A percentile compares a stretch with the other conserved stretches of the same genome.
These are phyloP conservation scores for Parnassius smintheus DNA, from an alignment of 2,888 invertebrate genomes.

Conservation along the genomic window DNA sequence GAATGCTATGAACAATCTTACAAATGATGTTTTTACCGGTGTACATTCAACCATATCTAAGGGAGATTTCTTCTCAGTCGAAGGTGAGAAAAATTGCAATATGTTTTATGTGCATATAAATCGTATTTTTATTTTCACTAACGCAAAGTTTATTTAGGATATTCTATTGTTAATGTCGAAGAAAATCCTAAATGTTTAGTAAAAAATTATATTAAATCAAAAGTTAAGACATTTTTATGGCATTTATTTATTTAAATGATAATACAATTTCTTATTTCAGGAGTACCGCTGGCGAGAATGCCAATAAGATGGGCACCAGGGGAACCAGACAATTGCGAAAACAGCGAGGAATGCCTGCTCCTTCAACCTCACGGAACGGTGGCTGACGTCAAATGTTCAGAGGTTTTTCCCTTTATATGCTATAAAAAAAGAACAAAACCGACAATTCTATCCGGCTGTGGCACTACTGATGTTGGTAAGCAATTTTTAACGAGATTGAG, in stretches of 20 bases:
- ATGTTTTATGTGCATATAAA: background rate
- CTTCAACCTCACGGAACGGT: constrained; percentile 23
- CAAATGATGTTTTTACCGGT: constrained; percentile 25
- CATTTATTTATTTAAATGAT: background rate
- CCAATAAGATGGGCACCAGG: constrained; percentile 28
- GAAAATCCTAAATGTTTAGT: background rate
- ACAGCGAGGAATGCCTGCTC: constrained; percentile 29
- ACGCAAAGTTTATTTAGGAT: background rate
- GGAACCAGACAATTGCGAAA: constrained; percentile 30
- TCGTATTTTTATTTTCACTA: background rate
- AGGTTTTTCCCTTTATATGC: constrained; percentile 32
- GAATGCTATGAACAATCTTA: constrained; percentile 9
- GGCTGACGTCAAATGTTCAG: constrained; percentile 32
- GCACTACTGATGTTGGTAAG: constrained; percentile 33
- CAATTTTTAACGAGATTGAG: no score
- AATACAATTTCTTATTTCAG: constrained; percentile 19
- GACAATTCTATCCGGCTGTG: constrained; percentile 27
- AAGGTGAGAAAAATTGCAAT: constrained; percentile 20
- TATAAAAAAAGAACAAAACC: constrained; percentile 27
- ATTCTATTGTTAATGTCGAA: background rate
- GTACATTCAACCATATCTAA: constrained; percentile 28
- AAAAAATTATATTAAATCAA: background rate
- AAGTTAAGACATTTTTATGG: background rate
- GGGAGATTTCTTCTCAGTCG: constrained; percentile 28
- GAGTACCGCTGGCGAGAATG: constrained; percentile 30